These are phyloP conservation scores for Spialia ferax DNA, from an alignment of 2,888 invertebrate species.

Conservation along the genomic window DNA sequence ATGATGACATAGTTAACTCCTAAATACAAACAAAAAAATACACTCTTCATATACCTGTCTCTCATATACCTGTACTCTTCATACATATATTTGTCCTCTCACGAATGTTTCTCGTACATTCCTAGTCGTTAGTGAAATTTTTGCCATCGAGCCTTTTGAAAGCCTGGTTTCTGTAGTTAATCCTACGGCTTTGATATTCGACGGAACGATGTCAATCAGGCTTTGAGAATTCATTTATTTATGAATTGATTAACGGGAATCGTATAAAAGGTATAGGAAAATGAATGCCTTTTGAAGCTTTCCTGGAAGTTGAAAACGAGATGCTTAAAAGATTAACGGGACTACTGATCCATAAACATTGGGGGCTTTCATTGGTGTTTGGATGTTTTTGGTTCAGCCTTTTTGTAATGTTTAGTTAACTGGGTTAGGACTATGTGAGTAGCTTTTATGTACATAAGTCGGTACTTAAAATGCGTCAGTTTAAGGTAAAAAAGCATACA, in stretches of 20 bases:
- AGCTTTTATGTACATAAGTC: too few species aligned
- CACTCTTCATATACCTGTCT: too few species aligned
- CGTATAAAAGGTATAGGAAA: slow-evolving; percentile 5
- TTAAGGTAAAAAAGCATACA: too few species aligned
- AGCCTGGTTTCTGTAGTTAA: slow-evolving; percentile 30
- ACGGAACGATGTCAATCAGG: slow-evolving; percentile 36
- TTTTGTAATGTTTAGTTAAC: background rate
- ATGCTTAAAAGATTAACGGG: slow-evolving; percentile 7
- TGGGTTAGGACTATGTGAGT: background rate
- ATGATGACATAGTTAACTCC: too few species aligned
- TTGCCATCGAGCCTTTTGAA: slow-evolving; percentile 25
- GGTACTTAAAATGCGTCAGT: too few species aligned
- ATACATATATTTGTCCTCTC: too few species aligned
- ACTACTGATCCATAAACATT: background rate
- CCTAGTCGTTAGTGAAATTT: slow-evolving; percentile 36
- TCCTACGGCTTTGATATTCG: slow-evolving; percentile 37
- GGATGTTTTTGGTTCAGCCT: background rate
- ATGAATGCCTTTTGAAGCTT: slow-evolving; percentile 14
- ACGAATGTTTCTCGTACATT: slow-evolving; percentile 11
- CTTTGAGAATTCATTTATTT: slow-evolving; percentile 35
- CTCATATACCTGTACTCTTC: background rate
- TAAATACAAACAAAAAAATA: background rate
- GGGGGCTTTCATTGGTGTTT: background rate
- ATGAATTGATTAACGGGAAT: slow-evolving; percentile 32
- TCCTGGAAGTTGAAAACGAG: slow-evolving; percentile 16